phyloP scores from a whole-genome alignment of 1,140 invertebrate species.

The Lordiphosa stackelbergi region DNA sequence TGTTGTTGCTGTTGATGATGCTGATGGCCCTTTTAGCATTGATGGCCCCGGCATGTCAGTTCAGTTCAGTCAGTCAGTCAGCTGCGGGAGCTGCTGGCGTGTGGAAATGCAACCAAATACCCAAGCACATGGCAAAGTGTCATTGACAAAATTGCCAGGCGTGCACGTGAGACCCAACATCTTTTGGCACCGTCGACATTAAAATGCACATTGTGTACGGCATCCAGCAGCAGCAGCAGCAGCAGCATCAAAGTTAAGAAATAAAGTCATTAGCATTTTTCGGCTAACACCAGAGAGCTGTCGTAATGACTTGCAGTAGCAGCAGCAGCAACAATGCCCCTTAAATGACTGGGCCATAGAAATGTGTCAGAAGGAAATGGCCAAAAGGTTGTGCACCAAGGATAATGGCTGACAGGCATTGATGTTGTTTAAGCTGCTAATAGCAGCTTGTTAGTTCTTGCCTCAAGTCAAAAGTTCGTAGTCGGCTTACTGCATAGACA shows the following conservation, averaged over 20 bases:
- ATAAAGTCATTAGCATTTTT: conserved; percentile 75
- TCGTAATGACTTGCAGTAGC: conserved; percentile 64
- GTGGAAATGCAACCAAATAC: conserved; percentile 34
- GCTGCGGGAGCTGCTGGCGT: conserved; percentile 1
- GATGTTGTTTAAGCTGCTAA: conserved; percentile 32
- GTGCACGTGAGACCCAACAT: conserved; percentile 18
- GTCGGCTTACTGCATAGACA: conserved; percentile 6
- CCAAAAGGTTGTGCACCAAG: conserved; percentile 22
- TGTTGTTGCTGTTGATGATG: conserved; percentile 23
- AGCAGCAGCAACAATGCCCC: conserved; percentile 36
- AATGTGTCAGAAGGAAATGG: conserved; percentile 65
- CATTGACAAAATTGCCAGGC: conserved; percentile 40
- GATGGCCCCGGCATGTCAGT: conserved; percentile 40
- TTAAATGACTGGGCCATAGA: conserved; percentile 46
- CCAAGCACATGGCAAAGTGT: conserved; percentile 38
- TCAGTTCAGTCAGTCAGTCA: conserved; percentile 3
- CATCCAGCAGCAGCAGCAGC: conserved; percentile 16
- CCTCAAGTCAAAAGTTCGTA: conserved; percentile 18
- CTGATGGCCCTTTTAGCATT: conserved; percentile 31
- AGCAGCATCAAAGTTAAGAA: conserved; percentile 57
- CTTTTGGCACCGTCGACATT: conserved; percentile 55
- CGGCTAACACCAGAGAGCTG: conserved; percentile 56
- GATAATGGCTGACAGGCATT: conserved; percentile 14
- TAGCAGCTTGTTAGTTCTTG: conserved; percentile 23
- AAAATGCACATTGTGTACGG: conserved; percentile 66